phyloP scores from a whole-genome alignment of 1,140 invertebrate genomes.

The Caerostris extrusa region DNA sequence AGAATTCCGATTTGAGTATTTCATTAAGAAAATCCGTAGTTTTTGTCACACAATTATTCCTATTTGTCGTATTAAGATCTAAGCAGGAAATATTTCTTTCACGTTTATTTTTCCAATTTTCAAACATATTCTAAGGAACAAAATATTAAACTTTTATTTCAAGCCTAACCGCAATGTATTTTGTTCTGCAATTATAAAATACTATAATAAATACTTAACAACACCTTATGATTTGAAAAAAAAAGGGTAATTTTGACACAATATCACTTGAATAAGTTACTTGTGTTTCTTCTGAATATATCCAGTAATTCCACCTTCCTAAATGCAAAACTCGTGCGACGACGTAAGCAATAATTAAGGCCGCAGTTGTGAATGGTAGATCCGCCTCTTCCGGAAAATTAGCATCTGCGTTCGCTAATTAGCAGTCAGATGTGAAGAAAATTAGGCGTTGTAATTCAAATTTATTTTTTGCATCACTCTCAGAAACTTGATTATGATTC shows the following conservation, averaged over 20 bases:
- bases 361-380: conserved; percentile 48
- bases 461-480: conserved; percentile 31
- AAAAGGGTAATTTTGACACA: neutral
- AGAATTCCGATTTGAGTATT: too few relatives aligned
- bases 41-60: too few relatives aligned
- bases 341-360: conserved; percentile 56
- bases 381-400: conserved; percentile 61
- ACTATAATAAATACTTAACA: neutral
- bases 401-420: conserved; percentile 67
- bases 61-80: too few relatives aligned
- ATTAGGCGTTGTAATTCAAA: conserved; percentile 27
- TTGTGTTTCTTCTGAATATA: neutral
- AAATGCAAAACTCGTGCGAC: neutral
- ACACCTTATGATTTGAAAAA: neutral
- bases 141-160: too few relatives aligned
- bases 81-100: too few relatives aligned
- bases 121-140: too few relatives aligned
- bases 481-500: conserved; percentile 40
- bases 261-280: conserved; percentile 7
- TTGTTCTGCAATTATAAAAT: too few relatives aligned
- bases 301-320: conserved; percentile 13
- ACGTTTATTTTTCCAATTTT: too few relatives aligned
- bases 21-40: too few relatives aligned
- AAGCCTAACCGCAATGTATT: too few relatives aligned
- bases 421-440: conserved; percentile 35